Percentiles rank a stretch among this genome's conserved stretches.
Evolutionary conservation across 2,797 vertebrate species (phyloP).

Genomic region (Micromesistius poutassou): DNA sequence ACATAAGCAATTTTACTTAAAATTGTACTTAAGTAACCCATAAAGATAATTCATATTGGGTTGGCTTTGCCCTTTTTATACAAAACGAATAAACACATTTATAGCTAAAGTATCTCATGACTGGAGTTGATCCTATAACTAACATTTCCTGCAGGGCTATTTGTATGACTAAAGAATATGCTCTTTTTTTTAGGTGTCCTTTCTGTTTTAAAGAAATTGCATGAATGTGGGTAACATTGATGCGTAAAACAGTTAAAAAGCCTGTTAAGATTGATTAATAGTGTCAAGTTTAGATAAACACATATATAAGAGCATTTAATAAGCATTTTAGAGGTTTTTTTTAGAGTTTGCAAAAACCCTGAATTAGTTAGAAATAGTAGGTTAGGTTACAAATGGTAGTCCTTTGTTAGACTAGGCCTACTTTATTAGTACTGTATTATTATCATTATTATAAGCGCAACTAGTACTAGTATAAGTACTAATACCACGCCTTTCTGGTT

Average conservation of each 20-base stretch:
- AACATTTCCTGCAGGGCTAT: background rate
- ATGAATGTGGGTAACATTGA: background rate
- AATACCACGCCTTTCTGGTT: background rate
- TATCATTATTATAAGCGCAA: background rate
- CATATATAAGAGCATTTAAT: background rate
- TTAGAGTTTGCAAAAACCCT: background rate
- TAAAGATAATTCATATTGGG: background rate
- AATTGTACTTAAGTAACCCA: background rate
- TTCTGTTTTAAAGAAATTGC: background rate
- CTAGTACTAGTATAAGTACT: background rate
- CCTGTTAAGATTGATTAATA: conserved; percentile 1
- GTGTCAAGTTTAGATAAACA: background rate
- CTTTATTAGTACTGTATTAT: background rate
- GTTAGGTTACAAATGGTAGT: conserved; percentile 1
- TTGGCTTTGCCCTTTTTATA: background rate
- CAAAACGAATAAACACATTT: background rate
- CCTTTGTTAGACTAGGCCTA: background rate
- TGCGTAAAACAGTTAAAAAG: background rate
- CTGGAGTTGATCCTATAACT: background rate
- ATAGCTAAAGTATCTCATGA: background rate
- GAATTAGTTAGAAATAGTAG: background rate
- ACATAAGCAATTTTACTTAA: background rate
- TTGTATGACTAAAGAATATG: background rate
- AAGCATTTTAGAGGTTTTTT: background rate
- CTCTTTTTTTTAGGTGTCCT: background rate